These are phyloP conservation scores for Nudaria mundana DNA, from an alignment of 2,888 invertebrate species.

Conservation along the genomic window DNA sequence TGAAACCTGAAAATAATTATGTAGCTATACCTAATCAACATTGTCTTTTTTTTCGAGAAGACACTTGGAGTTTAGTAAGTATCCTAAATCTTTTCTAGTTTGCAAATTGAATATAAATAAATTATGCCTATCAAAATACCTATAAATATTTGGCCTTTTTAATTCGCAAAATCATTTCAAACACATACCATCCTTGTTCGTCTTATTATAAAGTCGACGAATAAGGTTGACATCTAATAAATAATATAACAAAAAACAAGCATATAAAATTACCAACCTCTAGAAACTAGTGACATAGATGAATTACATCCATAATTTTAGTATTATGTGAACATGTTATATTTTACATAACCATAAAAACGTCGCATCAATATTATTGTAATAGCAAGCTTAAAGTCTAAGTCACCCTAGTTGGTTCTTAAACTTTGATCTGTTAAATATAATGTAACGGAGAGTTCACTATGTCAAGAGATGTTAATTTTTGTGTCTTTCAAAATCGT, in stretches of 20 bases:
- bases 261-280: constrained; percentile 6
- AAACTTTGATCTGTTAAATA: constrained; percentile 22
- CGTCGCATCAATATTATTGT: constrained; percentile 18
- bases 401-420: constrained; percentile 16
- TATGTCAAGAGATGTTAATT: no score
- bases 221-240: constrained; percentile 1
- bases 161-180: background rate
- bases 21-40: no score
- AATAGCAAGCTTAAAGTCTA: constrained; percentile 11
- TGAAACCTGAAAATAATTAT: no score
- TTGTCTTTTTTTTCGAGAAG: no score
- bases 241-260: constrained; percentile 10
- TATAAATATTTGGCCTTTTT: background rate
- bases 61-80: no score
- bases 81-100: no score
- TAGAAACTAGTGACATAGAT: constrained; percentile 13
- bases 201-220: background rate
- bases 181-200: background rate
- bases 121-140: no score
- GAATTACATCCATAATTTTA: constrained; percentile 24
- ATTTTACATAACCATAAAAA: constrained; percentile 26
- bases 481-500: no score
- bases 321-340: constrained; percentile 14
- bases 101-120: no score
- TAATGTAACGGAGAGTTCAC: constrained; percentile 2